A percentile compares a stretch with the other conserved stretches of the same genome.
Evolutionary conservation across 2,113 vertebrate species (phyloP).

Genomic region (Lipotes vexillifer): DNA sequence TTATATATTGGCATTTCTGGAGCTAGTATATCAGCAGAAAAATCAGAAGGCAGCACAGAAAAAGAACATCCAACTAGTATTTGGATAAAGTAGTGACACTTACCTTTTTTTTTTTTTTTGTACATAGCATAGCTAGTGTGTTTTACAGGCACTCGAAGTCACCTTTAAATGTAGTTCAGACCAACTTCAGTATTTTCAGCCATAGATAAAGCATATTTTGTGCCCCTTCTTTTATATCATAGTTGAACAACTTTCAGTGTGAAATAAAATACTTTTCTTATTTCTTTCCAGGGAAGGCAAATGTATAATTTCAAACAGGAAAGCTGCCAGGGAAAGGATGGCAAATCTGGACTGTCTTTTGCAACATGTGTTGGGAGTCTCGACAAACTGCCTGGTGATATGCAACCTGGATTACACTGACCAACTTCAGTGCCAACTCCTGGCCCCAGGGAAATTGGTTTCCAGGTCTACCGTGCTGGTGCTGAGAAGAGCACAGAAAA

Average conservation of each 20-base stretch:
- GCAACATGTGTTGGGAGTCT: constrained; percentile 42
- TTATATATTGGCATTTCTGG: neutral
- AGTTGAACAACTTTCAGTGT: neutral
- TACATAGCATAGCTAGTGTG: neutral
- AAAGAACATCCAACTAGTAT: neutral
- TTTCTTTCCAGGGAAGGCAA: constrained; percentile 4
- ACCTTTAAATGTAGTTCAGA: constrained; percentile 14
- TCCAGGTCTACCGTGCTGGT: neutral
- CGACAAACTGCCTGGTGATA: neutral
- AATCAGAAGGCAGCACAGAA: neutral
- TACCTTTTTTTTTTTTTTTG: neutral
- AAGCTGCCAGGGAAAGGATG: neutral
- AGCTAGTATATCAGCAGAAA: neutral
- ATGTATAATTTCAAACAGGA: constrained; percentile 25
- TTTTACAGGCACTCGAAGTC: neutral
- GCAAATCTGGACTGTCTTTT: constrained; percentile 30
- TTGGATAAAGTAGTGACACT: neutral
- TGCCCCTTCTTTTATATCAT: neutral
- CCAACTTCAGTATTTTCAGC: neutral
- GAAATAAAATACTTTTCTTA: neutral
- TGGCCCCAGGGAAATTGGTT: neutral
- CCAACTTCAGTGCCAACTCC: neutral
- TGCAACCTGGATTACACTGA: neutral
- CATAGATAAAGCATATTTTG: neutral
- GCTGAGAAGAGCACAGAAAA: neutral